Conservation (phyloP, 2,888 invertebrate species). For the Eulithis testata region DNA sequence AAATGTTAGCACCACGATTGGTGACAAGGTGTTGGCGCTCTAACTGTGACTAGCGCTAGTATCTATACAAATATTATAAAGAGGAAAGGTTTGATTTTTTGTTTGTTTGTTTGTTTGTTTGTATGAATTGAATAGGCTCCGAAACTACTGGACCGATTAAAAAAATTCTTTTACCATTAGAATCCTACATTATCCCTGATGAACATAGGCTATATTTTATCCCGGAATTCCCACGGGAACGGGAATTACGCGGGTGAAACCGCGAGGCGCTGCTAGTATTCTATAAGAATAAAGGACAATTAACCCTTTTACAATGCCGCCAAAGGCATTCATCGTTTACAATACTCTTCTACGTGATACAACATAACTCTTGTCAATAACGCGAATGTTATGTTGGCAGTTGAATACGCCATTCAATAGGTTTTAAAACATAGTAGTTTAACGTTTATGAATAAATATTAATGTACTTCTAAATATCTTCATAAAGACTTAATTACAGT, state of each 20-base stretch:
- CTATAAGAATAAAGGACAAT: slow-evolving; percentile 22
- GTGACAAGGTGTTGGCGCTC: slow-evolving; percentile 1
- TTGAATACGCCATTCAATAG: slow-evolving; percentile 19
- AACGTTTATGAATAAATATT: slow-evolving; percentile 22
- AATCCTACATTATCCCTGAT: too few relatives aligned
- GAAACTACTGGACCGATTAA: too few relatives aligned
- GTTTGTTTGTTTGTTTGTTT: too few relatives aligned
- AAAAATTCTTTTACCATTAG: too few relatives aligned
- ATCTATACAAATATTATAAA: too few relatives aligned
- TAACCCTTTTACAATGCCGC: slow-evolving; percentile 23
- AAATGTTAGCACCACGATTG: neutral
- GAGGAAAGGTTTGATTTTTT: too few relatives aligned
- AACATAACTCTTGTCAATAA: slow-evolving; percentile 25
- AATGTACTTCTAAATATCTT: slow-evolving; percentile 7
- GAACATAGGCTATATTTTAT: too few relatives aligned
- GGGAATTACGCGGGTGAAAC: too few relatives aligned
- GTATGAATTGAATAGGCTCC: too few relatives aligned
- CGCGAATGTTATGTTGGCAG: slow-evolving; percentile 16
- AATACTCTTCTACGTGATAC: slow-evolving; percentile 25
- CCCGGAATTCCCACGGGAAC: too few relatives aligned
- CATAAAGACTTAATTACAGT: too few relatives aligned
- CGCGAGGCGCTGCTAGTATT: too few relatives aligned
- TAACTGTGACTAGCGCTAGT: slow-evolving; percentile 3
- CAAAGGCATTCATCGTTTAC: slow-evolving; percentile 16
- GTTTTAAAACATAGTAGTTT: slow-evolving; percentile 10